Evolutionary conservation across 2,113 vertebrate species (phyloP).

Genomic region (Pleuronectes platessa): DNA sequence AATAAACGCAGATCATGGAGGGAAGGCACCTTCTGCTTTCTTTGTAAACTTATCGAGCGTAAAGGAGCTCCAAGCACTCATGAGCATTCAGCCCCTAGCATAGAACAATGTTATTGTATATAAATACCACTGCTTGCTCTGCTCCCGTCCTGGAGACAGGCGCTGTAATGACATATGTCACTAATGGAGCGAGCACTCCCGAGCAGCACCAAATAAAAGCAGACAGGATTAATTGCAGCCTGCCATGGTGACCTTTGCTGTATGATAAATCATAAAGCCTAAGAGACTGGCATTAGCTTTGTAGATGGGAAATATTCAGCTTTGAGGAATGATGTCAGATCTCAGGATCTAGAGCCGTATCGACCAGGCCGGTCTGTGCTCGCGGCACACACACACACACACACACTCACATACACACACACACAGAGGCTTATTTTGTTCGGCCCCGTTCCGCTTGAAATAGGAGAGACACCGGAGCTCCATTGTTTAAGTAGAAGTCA

Average conservation of each 20-base stretch:
- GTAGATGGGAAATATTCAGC: slow-evolving; percentile 58
- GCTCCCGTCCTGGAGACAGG: slow-evolving; percentile 44
- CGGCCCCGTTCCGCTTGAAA: slow-evolving; percentile 21
- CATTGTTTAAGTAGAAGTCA: slow-evolving; percentile 48
- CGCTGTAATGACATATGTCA: slow-evolving; percentile 61
- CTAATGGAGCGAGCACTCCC: slow-evolving; percentile 66
- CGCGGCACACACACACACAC: slow-evolving; percentile 21
- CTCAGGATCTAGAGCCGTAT: slow-evolving; percentile 55
- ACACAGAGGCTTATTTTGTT: slow-evolving; percentile 11
- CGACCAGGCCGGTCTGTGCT: slow-evolving; percentile 45
- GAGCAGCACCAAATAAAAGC: slow-evolving; percentile 74
- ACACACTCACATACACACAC: slow-evolving; percentile 5
- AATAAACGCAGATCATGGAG: too few relatives aligned
- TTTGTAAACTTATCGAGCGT: too few relatives aligned
- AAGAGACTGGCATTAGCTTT: slow-evolving; percentile 58
- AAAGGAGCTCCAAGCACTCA: too few relatives aligned
- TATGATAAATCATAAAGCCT: slow-evolving; percentile 80
- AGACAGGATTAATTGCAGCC: slow-evolving; percentile 79
- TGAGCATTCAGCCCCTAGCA: neutral
- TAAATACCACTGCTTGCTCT: slow-evolving; percentile 21
- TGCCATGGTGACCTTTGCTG: slow-evolving; percentile 75
- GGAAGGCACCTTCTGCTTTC: too few relatives aligned
- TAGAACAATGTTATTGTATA: slow-evolving; percentile 27
- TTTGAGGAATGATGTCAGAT: slow-evolving; percentile 76
- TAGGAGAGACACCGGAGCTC: slow-evolving; percentile 14